Percentiles rank a stretch among this genome's conserved stretches.
Conservation (phyloP, 2,113 vertebrate genomes). For the Thryonomys swinderianus region DNA sequence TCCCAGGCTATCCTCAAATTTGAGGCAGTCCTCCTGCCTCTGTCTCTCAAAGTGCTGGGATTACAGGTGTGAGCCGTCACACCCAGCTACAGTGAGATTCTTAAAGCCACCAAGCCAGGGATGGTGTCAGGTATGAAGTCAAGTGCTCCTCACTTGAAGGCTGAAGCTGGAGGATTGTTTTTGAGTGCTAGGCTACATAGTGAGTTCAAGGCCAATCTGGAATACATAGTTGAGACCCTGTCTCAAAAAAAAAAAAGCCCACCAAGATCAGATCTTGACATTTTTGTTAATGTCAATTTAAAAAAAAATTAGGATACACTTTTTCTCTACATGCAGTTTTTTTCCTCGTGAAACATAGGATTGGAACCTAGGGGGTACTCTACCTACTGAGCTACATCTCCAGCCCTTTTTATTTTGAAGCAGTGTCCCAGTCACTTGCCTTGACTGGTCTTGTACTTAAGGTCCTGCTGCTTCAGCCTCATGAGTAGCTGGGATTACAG, state of each 20-base stretch:
- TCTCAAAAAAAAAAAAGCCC: neutral
- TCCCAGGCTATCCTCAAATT: no score
- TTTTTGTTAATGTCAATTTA: conserved; percentile 16
- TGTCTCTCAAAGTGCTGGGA: no score
- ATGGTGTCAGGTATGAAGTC: no score
- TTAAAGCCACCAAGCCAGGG: neutral
- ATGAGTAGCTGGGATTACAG: neutral
- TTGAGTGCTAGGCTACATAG: no score
- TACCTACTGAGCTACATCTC: neutral
- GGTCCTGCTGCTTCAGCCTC: neutral
- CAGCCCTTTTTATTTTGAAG: neutral
- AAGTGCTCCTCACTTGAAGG: no score
- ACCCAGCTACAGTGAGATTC: neutral
- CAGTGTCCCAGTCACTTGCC: neutral
- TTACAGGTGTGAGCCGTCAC: no score
- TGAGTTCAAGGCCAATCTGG: no score
- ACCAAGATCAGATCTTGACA: neutral
- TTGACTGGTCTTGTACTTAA: neutral
- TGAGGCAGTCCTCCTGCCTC: no score
- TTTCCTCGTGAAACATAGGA: neutral
- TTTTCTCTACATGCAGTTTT: neutral
- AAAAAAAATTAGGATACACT: neutral
- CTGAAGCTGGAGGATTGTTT: no score
- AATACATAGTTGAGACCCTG: no score
- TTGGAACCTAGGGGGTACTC: neutral